These are phyloP conservation scores for Pipistrellus pipistrellus DNA, from an alignment of 2,797 vertebrate species.

Conservation along the genomic window DNA sequence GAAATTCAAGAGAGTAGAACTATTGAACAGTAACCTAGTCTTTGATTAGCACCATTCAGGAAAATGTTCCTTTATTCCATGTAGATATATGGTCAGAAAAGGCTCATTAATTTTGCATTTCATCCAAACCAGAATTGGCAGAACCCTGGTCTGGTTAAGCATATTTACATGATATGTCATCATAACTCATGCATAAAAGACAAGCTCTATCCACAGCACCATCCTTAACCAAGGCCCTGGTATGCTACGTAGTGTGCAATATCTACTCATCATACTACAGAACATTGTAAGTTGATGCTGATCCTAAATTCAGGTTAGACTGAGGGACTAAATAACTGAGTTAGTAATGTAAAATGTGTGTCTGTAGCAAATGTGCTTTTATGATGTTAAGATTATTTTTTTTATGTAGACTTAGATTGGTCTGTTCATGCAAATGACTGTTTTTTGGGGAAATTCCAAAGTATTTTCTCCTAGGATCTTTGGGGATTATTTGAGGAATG, in stretches of 20 bases:
- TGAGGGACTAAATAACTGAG: neutral
- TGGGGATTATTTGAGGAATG: neutral
- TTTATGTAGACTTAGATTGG: neutral
- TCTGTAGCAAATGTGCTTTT: slow-evolving; percentile 21
- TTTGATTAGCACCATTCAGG: slow-evolving; percentile 44
- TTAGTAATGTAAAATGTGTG: neutral
- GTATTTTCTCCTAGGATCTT: neutral
- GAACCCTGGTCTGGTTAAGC: neutral
- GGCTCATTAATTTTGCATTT: neutral
- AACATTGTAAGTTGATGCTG: neutral
- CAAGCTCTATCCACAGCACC: neutral
- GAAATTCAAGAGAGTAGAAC: slow-evolving; percentile 33
- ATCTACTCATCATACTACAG: neutral
- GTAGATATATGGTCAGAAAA: neutral
- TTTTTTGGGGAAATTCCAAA: neutral
- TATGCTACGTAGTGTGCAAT: neutral
- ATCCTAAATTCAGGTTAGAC: slow-evolving; percentile 22
- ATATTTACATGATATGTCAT: neutral
- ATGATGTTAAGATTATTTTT: neutral
- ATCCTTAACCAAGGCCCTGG: neutral
- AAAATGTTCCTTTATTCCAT: neutral
- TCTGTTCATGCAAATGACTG: neutral
- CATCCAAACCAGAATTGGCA: neutral
- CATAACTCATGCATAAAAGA: neutral
- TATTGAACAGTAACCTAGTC: neutral